phyloP scores from a whole-genome alignment of 2,888 invertebrate species.

The Scaptomyza caliginosa region DNA sequence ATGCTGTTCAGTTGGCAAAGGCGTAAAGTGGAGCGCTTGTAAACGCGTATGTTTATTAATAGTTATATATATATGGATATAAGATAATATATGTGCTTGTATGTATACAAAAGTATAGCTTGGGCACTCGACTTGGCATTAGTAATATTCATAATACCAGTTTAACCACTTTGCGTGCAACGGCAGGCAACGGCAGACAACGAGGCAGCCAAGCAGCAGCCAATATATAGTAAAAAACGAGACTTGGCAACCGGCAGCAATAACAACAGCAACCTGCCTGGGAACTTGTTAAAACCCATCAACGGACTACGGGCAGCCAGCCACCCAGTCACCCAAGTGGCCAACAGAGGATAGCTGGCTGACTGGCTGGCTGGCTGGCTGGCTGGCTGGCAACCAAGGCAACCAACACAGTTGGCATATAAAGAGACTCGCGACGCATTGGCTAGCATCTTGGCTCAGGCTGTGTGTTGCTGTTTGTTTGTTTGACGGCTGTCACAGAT shows the following conservation, averaged over 20 bases:
- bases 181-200: conserved; percentile 72
- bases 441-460: conserved; percentile 29
- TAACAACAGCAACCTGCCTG: conserved; percentile 43
- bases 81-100: not conserved
- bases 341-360: conserved; percentile 11
- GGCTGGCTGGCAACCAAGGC: conserved; percentile 5
- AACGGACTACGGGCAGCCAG: conserved; percentile 16
- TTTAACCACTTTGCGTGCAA: conserved; percentile 72
- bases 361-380: conserved; percentile 5
- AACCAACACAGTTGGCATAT: conserved; percentile 24
- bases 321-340: conserved; percentile 45
- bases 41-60: conserved; percentile 26
- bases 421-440: conserved; percentile 32
- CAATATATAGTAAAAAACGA: conserved; percentile 7
- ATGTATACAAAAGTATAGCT: conserved; percentile 6
- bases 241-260: conserved; percentile 15
- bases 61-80: conserved; percentile 16
- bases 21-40: conserved; percentile 14
- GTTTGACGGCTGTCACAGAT: conserved; percentile 39
- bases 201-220: conserved; percentile 53
- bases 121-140: conserved; percentile 43
- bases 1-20: not conserved
- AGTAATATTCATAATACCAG: conserved; percentile 72
- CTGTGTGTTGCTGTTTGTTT: conserved; percentile 8
- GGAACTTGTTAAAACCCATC: conserved; percentile 51